Percentiles rank a stretch among this genome's conserved stretches.
These are phyloP conservation scores for Stegostoma tigrinum DNA, from an alignment of 2,113 vertebrate species.

Conservation along the genomic window DNA sequence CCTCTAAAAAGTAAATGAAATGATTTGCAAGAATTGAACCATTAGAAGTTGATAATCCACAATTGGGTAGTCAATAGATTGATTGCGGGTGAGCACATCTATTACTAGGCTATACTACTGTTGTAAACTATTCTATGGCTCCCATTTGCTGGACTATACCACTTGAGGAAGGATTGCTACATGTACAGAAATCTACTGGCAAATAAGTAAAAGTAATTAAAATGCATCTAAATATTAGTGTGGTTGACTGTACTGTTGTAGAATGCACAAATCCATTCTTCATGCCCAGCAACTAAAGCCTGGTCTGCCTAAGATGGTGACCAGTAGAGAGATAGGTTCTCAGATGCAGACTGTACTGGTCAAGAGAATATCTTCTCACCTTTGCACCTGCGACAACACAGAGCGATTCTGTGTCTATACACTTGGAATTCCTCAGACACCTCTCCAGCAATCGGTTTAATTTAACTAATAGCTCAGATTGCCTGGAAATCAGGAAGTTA, in stretches of 20 bases:
- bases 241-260: not conserved
- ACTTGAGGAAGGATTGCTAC: not conserved
- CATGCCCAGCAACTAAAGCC: not conserved
- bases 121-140: not conserved
- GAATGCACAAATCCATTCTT: not conserved
- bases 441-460: constrained; percentile 85
- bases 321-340: not conserved
- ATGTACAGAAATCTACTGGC: not conserved
- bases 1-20: not conserved
- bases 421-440: constrained; percentile 88
- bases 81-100: not conserved
- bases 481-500: constrained; percentile 58
- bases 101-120: not conserved
- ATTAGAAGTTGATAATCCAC: not conserved
- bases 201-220: not conserved
- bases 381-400: constrained; percentile 93
- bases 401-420: constrained; percentile 90
- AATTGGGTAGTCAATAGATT: not conserved
- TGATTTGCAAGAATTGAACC: not conserved
- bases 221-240: not conserved
- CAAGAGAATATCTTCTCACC: constrained; percentile 53
- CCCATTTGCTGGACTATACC: not conserved
- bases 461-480: constrained; percentile 81
- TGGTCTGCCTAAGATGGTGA: not conserved
- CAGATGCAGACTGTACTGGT: not conserved